Conservation (phyloP, 2,113 vertebrate genomes). For the Sorex araneus region DNA sequence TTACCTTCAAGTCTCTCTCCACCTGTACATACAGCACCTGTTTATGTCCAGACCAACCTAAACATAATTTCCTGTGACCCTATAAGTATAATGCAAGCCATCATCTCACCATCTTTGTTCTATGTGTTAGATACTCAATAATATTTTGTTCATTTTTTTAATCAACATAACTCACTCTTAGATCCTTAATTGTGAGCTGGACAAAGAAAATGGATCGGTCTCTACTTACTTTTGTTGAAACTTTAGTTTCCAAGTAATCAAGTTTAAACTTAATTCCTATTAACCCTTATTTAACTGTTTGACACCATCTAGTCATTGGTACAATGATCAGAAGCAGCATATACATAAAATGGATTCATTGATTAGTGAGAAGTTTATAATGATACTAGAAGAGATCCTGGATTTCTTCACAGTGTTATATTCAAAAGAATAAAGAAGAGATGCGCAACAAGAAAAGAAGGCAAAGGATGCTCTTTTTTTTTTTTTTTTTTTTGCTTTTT, state of each 20-base stretch:
- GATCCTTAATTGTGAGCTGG: background rate
- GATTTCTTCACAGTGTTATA: too few species aligned
- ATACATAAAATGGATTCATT: background rate
- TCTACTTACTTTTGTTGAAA: background rate
- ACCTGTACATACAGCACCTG: too few species aligned
- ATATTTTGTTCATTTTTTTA: background rate
- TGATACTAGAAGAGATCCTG: background rate
- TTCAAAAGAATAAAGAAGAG: too few species aligned
- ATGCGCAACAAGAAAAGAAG: too few species aligned
- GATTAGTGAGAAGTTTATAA: background rate
- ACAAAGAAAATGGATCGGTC: background rate
- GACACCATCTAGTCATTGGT: background rate
- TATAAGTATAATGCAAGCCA: background rate
- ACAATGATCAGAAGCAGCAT: background rate
- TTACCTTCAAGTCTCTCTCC: too few species aligned
- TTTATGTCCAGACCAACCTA: background rate
- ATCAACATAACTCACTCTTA: background rate
- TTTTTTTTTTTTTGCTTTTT: too few species aligned
- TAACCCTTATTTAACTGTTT: too few species aligned
- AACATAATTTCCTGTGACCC: background rate
- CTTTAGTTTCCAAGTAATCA: background rate
- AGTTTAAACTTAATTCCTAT: too few species aligned
- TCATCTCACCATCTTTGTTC: too few species aligned
- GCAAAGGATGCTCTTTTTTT: background rate
- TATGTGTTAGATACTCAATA: background rate